Evolutionary conservation across 1,140 invertebrate genomes (phyloP).

Genomic region (Drosophila albomicans): DNA sequence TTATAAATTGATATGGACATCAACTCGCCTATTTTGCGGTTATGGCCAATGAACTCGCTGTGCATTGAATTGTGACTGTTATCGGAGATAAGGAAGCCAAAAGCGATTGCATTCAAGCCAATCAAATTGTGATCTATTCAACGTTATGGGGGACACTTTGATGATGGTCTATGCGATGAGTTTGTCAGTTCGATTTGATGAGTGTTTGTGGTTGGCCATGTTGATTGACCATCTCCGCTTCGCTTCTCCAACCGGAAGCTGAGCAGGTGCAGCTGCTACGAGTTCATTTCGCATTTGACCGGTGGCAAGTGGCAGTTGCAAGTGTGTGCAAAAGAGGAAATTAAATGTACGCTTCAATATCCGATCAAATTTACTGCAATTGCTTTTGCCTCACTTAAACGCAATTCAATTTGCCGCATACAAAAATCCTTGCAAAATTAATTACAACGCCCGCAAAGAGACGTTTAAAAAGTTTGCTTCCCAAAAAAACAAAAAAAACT

Average conservation of each 20-base stretch:
- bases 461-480: constrained; percentile 52
- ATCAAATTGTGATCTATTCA: constrained; percentile 4
- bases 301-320: constrained; percentile 4
- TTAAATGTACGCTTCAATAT: constrained; percentile 1
- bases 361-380: neutral
- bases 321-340: neutral
- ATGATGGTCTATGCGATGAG: neutral
- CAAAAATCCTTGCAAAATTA: constrained; percentile 47
- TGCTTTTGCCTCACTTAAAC: neutral
- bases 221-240: constrained; percentile 1
- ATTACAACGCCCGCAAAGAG: constrained; percentile 52
- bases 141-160: neutral
- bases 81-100: constrained; percentile 11
- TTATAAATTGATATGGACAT: too few relatives aligned
- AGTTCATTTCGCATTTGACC: neutral
- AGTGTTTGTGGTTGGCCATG: neutral
- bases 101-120: constrained; percentile 6
- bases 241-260: too few relatives aligned
- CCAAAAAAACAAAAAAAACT: constrained; percentile 34
- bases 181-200: neutral
- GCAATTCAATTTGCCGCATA: constrained; percentile 27
- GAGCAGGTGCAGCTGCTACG: too few relatives aligned
- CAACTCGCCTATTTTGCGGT: neutral
- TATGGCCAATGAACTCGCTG: neutral
- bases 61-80: neutral